Conservation (phyloP, 2,113 vertebrate species). For the Camelus dromedarius region DNA sequence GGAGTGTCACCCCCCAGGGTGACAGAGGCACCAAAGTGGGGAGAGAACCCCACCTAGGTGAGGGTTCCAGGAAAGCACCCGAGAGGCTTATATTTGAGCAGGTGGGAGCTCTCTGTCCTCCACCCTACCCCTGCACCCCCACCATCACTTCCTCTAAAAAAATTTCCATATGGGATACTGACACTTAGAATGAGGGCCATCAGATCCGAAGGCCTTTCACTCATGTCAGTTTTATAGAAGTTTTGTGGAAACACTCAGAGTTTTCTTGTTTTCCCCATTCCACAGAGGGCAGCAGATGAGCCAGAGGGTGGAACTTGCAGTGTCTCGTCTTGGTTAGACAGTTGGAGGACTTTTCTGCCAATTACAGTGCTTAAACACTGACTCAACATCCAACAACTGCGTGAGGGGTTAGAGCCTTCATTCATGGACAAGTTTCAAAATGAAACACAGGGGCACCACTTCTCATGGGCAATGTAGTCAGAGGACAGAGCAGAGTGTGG, state of each 20-base stretch:
- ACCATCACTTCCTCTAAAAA: not conserved
- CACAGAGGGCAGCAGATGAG: not conserved
- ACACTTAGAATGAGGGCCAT: not conserved
- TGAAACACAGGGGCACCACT: not conserved
- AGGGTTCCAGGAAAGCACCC: not conserved
- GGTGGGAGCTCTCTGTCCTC: not conserved
- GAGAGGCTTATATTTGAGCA: not conserved
- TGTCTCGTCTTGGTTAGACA: not conserved
- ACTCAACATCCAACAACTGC: not conserved
- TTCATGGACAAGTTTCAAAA: not conserved
- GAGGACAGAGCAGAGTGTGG: not conserved
- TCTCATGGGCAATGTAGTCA: not conserved
- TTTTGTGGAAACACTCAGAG: not conserved
- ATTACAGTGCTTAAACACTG: conserved; percentile 3
- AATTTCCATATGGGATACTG: not conserved
- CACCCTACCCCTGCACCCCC: too few relatives aligned
- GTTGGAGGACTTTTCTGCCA: conserved; percentile 18
- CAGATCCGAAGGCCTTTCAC: not conserved
- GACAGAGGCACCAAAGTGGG: not conserved
- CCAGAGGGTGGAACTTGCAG: not conserved
- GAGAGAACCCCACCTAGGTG: not conserved
- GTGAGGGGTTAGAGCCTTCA: not conserved
- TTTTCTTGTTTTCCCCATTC: not conserved
- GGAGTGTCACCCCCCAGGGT: not conserved
- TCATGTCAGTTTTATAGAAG: not conserved